Conservation (phyloP, 2,888 invertebrate genomes). For the Dicycla oo region DNA sequence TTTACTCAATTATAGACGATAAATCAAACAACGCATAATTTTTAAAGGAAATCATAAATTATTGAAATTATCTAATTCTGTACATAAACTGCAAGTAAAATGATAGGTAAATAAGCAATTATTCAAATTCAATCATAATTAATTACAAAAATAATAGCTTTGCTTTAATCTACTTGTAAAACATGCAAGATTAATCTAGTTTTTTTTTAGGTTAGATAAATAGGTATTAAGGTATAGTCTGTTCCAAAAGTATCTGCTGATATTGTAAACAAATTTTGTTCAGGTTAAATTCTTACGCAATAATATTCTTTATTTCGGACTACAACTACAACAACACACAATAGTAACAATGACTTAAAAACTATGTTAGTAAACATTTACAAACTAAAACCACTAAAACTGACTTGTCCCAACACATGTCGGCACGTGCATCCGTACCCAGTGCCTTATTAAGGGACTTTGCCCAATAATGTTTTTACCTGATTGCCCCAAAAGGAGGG, state of each 20-base stretch:
- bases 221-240: background rate
- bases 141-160: background rate
- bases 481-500: too few species aligned
- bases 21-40: constrained; percentile 24
- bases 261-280: background rate
- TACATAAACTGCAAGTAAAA: background rate
- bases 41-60: constrained; percentile 21
- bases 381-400: too few species aligned
- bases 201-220: background rate
- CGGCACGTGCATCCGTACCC: too few species aligned
- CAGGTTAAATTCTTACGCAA: background rate
- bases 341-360: too few species aligned
- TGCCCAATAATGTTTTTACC: too few species aligned
- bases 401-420: too few species aligned
- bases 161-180: background rate
- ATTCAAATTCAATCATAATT: background rate
- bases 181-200: background rate
- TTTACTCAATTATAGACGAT: background rate
- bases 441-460: too few species aligned
- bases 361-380: too few species aligned
- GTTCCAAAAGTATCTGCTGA: background rate
- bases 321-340: too few species aligned
- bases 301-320: too few species aligned
- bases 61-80: background rate
- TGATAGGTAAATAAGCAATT: constrained; percentile 1